These are phyloP conservation scores for Chelmon rostratus DNA, from an alignment of 2,797 vertebrate species.

Conservation along the genomic window DNA sequence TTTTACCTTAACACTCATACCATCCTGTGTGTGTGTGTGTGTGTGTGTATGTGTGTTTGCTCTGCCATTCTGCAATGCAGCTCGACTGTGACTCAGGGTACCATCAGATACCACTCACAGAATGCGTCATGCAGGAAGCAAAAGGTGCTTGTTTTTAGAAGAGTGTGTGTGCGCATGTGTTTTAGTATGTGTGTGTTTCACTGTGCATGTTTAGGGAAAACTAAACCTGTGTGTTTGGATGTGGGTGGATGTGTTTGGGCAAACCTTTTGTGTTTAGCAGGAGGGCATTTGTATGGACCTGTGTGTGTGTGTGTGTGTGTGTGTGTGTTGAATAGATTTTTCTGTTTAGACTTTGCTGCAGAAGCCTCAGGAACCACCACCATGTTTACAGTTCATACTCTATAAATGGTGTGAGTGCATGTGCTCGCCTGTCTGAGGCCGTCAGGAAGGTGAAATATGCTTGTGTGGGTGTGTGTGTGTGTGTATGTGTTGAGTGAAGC, in stretches of 20 bases:
- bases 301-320: constrained; percentile 47
- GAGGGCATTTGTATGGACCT: constrained; percentile 55
- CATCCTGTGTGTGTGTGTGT: constrained; percentile 22
- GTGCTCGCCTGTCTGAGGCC: constrained; percentile 47
- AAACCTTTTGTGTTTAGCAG: constrained; percentile 72
- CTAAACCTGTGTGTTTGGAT: constrained; percentile 63
- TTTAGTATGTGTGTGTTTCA: constrained; percentile 35
- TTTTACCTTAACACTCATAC: constrained; percentile 57
- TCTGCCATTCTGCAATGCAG: constrained; percentile 77
- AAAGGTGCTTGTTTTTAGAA: constrained; percentile 69
- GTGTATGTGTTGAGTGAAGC: constrained; percentile 72
- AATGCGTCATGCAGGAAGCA: constrained; percentile 79
- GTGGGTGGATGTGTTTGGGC: constrained; percentile 78
- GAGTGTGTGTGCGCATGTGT: constrained; percentile 12
- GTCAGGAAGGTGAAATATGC: constrained; percentile 62
- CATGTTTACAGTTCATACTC: constrained; percentile 66
- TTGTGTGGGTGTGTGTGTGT: constrained; percentile 26
- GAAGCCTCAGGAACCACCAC: constrained; percentile 64
- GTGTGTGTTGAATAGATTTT: constrained; percentile 56
- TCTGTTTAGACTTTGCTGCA: constrained; percentile 52
- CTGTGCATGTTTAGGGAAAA: constrained; percentile 63
- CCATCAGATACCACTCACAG: constrained; percentile 79
- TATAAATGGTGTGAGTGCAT: constrained; percentile 67
- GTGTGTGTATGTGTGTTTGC: constrained; percentile 43
- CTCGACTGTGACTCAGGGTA: constrained; percentile 78